Base-by-base conservation (phyloP, 2,888 invertebrate species). In the Standfussiana lucernea region DNA sequence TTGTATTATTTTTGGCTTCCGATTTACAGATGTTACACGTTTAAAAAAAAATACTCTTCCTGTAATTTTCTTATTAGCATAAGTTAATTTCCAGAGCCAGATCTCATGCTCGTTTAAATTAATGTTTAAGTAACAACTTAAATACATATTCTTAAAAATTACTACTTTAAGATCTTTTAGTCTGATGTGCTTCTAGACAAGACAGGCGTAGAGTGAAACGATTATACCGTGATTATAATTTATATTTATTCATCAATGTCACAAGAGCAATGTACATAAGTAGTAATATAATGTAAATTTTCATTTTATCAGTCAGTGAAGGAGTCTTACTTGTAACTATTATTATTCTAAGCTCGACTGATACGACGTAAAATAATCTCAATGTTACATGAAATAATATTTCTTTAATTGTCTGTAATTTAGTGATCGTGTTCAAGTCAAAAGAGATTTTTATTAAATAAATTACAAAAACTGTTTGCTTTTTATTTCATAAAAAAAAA, bases 371-470 rank as follows among this genome's bases (percentile, higher is more conserved):
- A 95, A 89, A 93, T 95, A 95, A 93, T 94, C 94, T 93, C 92
- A 94, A 93, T 96, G 95, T 96, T 95, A 94, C 91, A 94, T 92
- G 88, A 92, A 93, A 92, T 93, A 91, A 90, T 91, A 93, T 93
- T 94, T 93, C 93, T 94, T 95, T 94, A 92, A 93, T 91, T 95
- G 94, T 96, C 95, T 96, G 96, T 96, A 96, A 95, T 95, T 96
- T 96, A 96, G 96, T 95, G 94, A 96, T 95, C 96, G 96, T 96
- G 96, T 96, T 96, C 96, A 96, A 96, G 96, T 96, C 96, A 96
- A 95, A 96, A 95, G 94, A 96, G 94, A 95, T 96, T 96, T 96
- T 96, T 96, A 96, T 95, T 94, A 96, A 96, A 96, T 96, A 96
- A 96, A 94, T 92, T 89, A 86, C 90, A 90, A 91, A 94, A 94